Evolutionary conservation across 2,113 vertebrate species (phyloP).

Genomic region (Mohoua ochrocephala): DNA sequence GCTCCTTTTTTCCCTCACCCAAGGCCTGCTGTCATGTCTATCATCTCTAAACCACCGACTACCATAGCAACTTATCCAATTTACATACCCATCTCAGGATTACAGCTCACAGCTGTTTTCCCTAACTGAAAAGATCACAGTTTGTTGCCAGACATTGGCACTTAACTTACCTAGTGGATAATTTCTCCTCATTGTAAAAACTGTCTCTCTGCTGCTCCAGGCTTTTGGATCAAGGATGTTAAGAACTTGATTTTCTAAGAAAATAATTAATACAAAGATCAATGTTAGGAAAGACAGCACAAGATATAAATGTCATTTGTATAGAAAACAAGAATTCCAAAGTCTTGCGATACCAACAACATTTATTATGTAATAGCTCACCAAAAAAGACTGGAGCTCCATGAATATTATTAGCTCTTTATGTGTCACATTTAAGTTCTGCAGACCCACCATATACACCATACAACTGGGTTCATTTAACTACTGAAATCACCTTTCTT

Average conservation of each 20-base stretch:
- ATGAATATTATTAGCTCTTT: not conserved
- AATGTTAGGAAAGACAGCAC: not conserved
- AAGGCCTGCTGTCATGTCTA: not conserved
- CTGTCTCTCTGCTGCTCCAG: not conserved
- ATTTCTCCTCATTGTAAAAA: not conserved
- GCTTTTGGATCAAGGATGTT: not conserved
- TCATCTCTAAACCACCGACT: not conserved
- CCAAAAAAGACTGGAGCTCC: not conserved
- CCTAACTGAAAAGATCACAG: not conserved
- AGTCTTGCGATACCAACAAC: not conserved
- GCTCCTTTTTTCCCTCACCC: not conserved
- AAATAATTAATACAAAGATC: not conserved
- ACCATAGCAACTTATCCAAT: not conserved
- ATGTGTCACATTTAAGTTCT: not conserved
- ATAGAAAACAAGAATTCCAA: not conserved
- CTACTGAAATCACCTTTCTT: not conserved
- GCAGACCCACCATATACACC: not conserved
- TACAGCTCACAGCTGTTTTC: not conserved
- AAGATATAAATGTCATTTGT: not conserved
- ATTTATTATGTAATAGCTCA: not conserved
- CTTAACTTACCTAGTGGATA: not conserved
- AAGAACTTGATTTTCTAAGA: not conserved
- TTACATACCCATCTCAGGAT: not conserved
- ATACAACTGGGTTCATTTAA: not conserved
- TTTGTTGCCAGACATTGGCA: not conserved